Conservation (phyloP, 1,140 invertebrate genomes). For the Archivesica marissinica region DNA sequence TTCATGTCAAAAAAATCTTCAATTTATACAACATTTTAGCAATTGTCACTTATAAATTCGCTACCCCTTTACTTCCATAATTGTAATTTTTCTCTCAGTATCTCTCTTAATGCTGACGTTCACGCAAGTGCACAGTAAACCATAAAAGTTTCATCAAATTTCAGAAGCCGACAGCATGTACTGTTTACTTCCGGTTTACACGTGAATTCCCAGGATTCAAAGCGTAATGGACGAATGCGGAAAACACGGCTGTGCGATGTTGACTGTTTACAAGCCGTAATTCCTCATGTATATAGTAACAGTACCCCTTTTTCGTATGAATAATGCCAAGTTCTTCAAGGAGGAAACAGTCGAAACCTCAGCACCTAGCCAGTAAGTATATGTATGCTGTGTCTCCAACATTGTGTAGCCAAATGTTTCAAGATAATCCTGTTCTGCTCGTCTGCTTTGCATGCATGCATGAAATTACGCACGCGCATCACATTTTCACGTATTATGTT, state of each 20-base stretch:
- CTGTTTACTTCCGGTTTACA: constrained; percentile 63
- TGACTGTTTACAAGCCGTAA: constrained; percentile 63
- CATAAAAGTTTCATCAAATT: constrained; percentile 13
- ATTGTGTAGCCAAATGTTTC: not conserved
- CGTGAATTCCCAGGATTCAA: constrained; percentile 77
- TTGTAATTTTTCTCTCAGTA: not conserved
- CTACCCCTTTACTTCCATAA: constrained; percentile 63
- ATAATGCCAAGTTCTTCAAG: constrained; percentile 73
- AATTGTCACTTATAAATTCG: not conserved
- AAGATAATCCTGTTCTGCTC: constrained; percentile 59
- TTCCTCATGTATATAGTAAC: constrained; percentile 64
- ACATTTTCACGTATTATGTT: not conserved
- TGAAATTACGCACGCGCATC: constrained; percentile 78
- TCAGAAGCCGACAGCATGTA: constrained; percentile 11
- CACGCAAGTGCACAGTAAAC: not conserved
- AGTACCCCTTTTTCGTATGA: not conserved
- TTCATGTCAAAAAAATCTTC: constrained; percentile 5
- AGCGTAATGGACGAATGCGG: constrained; percentile 69
- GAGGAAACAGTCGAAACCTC: constrained; percentile 77
- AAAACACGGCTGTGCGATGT: constrained; percentile 65
- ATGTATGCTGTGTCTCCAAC: not conserved
- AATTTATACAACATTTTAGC: not conserved
- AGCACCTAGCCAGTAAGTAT: constrained; percentile 75
- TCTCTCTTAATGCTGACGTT: not conserved
- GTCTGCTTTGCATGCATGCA: constrained; percentile 75